Evolutionary conservation across 1,140 invertebrate genomes (phyloP).

Genomic region (Drosophila orosa): DNA sequence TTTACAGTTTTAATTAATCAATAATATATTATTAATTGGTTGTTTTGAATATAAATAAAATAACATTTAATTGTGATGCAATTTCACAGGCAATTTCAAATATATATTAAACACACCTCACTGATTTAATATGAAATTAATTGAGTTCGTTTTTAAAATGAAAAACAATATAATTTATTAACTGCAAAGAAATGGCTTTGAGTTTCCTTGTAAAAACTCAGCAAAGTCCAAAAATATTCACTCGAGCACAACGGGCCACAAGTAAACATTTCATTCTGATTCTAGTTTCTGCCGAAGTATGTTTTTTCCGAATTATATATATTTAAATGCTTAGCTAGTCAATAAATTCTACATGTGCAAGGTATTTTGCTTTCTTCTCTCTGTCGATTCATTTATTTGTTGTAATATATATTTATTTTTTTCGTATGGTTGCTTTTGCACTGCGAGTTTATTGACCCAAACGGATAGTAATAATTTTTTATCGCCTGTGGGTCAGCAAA

Average conservation of each 20-base stretch:
- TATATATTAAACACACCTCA: background rate
- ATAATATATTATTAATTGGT: background rate
- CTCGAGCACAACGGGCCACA: background rate
- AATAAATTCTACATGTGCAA: slow-evolving; percentile 39
- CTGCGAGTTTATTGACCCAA: slow-evolving; percentile 56
- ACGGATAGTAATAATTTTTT: slow-evolving; percentile 51
- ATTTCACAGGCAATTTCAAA: background rate
- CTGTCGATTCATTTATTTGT: slow-evolving; percentile 34
- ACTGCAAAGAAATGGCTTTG: background rate
- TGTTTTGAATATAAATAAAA: background rate
- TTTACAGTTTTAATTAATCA: background rate
- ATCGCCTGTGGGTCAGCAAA: slow-evolving; percentile 54
- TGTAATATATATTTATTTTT: slow-evolving; percentile 15
- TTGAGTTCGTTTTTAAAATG: background rate
- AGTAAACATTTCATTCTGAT: slow-evolving; percentile 36
- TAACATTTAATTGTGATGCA: background rate
- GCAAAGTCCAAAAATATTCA: background rate
- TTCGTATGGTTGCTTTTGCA: slow-evolving; percentile 38
- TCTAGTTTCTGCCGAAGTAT: slow-evolving; percentile 3
- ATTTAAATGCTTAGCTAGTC: slow-evolving; percentile 40
- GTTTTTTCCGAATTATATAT: slow-evolving; percentile 16
- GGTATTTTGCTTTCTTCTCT: slow-evolving; percentile 23
- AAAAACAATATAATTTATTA: background rate
- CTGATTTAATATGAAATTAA: background rate
- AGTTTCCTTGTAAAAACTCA: background rate